Evolutionary conservation across 2,888 invertebrate species (phyloP).

Genomic region (Tanytarsus gracilentus): DNA sequence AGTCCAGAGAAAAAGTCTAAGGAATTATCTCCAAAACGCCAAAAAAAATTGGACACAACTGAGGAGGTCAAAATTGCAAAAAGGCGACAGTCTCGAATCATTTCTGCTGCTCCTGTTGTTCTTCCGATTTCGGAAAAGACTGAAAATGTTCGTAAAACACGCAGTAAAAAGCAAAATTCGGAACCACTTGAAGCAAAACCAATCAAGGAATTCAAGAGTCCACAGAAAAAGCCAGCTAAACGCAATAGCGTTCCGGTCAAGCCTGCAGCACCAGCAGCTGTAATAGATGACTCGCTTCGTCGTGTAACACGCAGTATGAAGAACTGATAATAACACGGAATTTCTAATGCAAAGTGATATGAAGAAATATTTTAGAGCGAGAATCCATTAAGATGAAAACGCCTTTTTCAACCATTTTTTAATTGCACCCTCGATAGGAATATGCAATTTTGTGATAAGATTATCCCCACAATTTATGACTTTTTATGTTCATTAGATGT

Average conservation of each 20-base stretch:
- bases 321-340: not conserved
- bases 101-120: too few species aligned
- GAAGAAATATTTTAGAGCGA: too few species aligned
- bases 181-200: not conserved
- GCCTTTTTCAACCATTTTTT: too few species aligned
- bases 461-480: too few species aligned
- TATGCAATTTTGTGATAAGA: too few species aligned
- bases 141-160: not conserved
- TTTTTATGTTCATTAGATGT: too few species aligned
- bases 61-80: too few species aligned
- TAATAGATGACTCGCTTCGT: not conserved
- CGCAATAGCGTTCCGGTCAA: not conserved
- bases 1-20: not conserved
- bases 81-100: too few species aligned
- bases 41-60: not conserved
- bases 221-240: not conserved
- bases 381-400: too few species aligned
- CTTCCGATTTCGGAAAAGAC: too few species aligned
- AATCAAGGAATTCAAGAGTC: not conserved
- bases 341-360: not conserved
- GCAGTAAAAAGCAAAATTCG: not conserved
- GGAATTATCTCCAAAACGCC: not conserved
- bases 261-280: not conserved
- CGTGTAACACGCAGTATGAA: conserved; percentile 2
- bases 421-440: too few species aligned